phyloP scores from a whole-genome alignment of 2,797 vertebrate species.

The Dipus sagitta region DNA sequence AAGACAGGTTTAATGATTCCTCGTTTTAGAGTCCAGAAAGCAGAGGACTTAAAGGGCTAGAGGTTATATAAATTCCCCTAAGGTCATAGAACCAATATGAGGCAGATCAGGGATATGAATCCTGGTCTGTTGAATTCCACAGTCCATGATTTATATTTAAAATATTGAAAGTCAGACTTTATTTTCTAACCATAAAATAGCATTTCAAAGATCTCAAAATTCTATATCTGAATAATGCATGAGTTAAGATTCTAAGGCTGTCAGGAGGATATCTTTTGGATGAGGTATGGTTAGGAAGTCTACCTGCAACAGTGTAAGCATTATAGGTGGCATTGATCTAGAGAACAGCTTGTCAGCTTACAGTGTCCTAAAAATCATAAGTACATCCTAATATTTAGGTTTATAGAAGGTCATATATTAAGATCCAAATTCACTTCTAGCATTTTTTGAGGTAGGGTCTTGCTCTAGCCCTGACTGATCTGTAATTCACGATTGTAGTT shows the following conservation, averaged over 20 bases:
- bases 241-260: background rate
- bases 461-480: no score
- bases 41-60: background rate
- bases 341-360: background rate
- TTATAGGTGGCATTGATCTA: background rate
- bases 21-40: background rate
- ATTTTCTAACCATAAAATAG: constrained; percentile 32
- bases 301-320: background rate
- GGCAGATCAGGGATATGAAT: background rate
- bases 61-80: background rate
- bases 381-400: background rate
- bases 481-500: no score
- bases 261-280: background rate
- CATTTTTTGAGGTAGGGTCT: background rate
- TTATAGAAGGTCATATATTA: background rate
- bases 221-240: background rate
- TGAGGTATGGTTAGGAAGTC: background rate
- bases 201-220: constrained; percentile 44
- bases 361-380: background rate
- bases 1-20: background rate
- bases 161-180: background rate
- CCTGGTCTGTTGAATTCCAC: background rate
- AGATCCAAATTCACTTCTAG: background rate
- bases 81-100: background rate
- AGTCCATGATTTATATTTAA: constrained; percentile 31